Evolutionary conservation across 2,888 invertebrate species (phyloP), one percentile per base, ranked within the genome.

Genomic region (Girardia tigrina): DNA sequence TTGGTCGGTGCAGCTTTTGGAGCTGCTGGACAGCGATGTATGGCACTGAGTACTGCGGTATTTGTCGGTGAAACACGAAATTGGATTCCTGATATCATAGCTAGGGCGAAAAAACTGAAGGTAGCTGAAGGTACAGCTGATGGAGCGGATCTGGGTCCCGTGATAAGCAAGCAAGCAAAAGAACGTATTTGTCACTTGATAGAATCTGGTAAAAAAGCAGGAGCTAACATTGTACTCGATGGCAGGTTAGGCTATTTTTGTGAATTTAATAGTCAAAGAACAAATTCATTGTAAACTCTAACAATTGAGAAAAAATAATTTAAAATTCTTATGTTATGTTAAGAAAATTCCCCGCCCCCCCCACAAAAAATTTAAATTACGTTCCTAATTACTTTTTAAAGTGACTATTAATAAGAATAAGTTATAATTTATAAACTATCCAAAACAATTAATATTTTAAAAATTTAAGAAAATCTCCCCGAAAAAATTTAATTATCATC

Each of bases 1-100:
- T 79, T 86, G 78, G 87, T 87, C 14, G 94, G 97, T 0, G 98
- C 98, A 0, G 95, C 94, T 0, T 98, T 98, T 85, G 98, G 98
- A 0, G 98, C 98, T 6, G 98, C 98, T 69, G 98, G 98, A 0
- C 98, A 98, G 85, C 88, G 98, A 69, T 99, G 98, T 84, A 99
- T 99, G 98, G 98, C 98, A 0, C 88, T 99, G 73, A 92, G 94
- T 74, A 93, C 93, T 0, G 92, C 90, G 0, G 89, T 94, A 29
- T 90, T 94, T 83, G 94, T 95, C 0, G 92, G 92, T 79, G 91
- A 93, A 80, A 89, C 95, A 0, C 89, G 89, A 80, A 87, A 91
- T 42, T 98, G 98, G 98, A 89, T 99, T 77, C 90, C 92, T 0
- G 95, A 98, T 74, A 85, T 97, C 70, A 90, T 91, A 0, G 88